A percentile compares a stretch with the other conserved stretches of the same genome.
These are phyloP conservation scores for Probosciger aterrimus DNA, from an alignment of 2,113 vertebrate species.

Conservation along the genomic window DNA sequence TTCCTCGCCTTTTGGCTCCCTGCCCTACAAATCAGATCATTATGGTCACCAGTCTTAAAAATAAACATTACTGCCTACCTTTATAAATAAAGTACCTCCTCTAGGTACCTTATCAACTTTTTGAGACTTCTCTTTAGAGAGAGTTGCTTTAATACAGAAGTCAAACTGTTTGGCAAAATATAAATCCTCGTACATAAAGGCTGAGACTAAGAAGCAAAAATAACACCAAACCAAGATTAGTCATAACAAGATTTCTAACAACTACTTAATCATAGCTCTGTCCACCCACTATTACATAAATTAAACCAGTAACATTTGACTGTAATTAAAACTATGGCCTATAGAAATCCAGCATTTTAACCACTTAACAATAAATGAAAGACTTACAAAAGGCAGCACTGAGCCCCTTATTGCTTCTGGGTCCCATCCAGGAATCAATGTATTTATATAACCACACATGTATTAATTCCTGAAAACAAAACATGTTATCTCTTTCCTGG, in stretches of 20 bases:
- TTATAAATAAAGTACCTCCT: neutral
- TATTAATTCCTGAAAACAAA: neutral
- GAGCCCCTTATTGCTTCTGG: neutral
- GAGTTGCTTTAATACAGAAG: neutral
- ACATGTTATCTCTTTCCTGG: neutral
- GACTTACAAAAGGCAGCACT: neutral
- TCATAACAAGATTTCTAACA: slow-evolving; percentile 42
- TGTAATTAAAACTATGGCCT: slow-evolving; percentile 10
- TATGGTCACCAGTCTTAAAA: neutral
- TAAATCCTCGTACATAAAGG: neutral
- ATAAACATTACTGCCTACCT: slow-evolving; percentile 34
- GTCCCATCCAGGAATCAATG: neutral
- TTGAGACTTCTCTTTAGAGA: neutral
- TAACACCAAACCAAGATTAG: slow-evolving; percentile 18
- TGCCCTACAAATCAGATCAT: slow-evolving; percentile 14
- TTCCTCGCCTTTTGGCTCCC: slow-evolving; percentile 25
- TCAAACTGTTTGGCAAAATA: neutral
- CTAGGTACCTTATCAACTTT: neutral
- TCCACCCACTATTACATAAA: slow-evolving; percentile 27
- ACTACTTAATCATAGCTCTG: slow-evolving; percentile 4
- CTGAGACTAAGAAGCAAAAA: slow-evolving; percentile 12
- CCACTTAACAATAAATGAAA: neutral
- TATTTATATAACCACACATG: neutral
- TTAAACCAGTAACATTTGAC: slow-evolving; percentile 22
- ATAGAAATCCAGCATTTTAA: neutral